phyloP scores from a whole-genome alignment of 2,888 invertebrate genomes.

The Pristionchus arcanus region DNA sequence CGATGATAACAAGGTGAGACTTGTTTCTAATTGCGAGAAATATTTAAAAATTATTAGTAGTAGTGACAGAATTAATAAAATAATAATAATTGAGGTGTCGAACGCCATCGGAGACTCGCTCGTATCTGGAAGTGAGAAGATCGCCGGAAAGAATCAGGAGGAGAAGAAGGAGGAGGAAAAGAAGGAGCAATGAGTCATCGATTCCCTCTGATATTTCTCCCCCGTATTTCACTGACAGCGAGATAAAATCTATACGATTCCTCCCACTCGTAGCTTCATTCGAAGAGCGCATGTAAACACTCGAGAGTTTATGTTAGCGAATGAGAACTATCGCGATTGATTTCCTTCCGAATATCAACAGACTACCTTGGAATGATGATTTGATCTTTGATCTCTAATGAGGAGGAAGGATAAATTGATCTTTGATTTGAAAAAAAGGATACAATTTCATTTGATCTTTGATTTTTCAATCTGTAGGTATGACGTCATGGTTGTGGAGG shows the following conservation, averaged over 20 bases:
- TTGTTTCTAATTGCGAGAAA: too few relatives aligned
- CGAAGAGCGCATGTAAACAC: not conserved
- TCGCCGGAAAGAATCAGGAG: conserved; percentile 35
- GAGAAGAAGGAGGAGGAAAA: conserved; percentile 1
- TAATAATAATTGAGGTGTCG: not conserved
- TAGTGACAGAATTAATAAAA: too few relatives aligned
- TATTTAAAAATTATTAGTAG: not conserved
- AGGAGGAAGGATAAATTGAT: too few relatives aligned
- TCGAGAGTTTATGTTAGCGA: not conserved
- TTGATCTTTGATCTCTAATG: not conserved
- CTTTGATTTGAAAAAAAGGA: too few relatives aligned
- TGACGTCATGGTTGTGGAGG: too few relatives aligned
- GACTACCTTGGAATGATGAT: not conserved
- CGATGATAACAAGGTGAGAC: conserved; percentile 11
- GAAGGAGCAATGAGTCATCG: conserved; percentile 30
- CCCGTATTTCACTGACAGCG: not conserved
- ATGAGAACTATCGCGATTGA: not conserved
- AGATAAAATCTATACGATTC: conserved; percentile 45
- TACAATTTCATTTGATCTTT: too few relatives aligned
- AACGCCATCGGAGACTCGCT: conserved; percentile 34
- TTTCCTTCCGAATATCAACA: not conserved
- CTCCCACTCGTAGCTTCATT: not conserved
- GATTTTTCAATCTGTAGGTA: too few relatives aligned
- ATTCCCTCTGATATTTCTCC: not conserved
- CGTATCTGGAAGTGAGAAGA: conserved; percentile 36